Evolutionary conservation across 1,140 invertebrate genomes (phyloP), one percentile per base, ranked within the genome.

Genomic region (Muscidifurax raptorellus): DNA sequence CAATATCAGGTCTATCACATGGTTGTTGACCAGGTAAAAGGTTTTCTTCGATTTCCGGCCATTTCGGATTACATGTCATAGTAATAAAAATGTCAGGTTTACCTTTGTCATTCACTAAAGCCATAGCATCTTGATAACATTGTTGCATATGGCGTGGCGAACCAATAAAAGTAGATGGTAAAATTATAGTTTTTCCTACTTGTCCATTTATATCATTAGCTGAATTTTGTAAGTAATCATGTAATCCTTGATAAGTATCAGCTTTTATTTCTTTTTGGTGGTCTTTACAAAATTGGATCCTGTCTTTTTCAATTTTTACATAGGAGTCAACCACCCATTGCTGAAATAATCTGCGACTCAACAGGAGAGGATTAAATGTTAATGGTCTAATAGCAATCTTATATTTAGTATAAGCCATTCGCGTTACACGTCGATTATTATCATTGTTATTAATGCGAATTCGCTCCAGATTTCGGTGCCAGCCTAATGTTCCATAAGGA

Each of bases 241-340:
- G 12, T 44, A n/a, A n/a, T n/a, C n/a, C n/a, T n/a, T n/a, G n/a
- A n/a, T n/a, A n/a, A n/a, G n/a, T n/a, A n/a, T n/a, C n/a, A n/a
- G n/a, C n/a, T n/a, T n/a, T n/a, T n/a, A n/a, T n/a, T n/a, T n/a
- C n/a, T n/a, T n/a, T n/a, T n/a, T n/a, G n/a, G n/a, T n/a, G n/a
- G n/a, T n/a, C n/a, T n/a, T n/a, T n/a, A n/a, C n/a, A n/a, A n/a
- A n/a, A n/a, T n/a, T n/a, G n/a, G n/a, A n/a, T n/a, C n/a, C 40
- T 82, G 72, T 82, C 80, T 32, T 82, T 71, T 25, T 72, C 66
- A 44, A 74, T 72, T 82, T 82, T 82, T 9, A 72, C 80, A 44
- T 74, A 74, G 44, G 22, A 44, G 47, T 82, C 80, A 30, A 82
- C 80, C 12, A 72, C 7, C 66, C 28, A 82, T 27, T 82, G 67